phyloP scores from a whole-genome alignment of 2,888 invertebrate genomes.

The Dendrolimus houi region DNA sequence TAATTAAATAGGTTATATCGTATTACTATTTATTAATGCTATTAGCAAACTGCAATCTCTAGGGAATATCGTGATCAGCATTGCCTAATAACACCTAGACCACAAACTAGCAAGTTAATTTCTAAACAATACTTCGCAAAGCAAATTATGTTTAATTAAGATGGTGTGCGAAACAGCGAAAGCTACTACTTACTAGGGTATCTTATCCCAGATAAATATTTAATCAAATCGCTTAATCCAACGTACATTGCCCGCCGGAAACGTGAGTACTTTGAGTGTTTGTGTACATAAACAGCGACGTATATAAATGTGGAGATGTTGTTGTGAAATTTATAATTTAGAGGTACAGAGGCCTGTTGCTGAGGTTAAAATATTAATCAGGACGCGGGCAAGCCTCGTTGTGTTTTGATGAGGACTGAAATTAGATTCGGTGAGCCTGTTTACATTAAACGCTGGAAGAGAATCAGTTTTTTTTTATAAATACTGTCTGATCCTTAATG shows the following conservation, averaged over 20 bases:
- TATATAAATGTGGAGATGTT: not conserved
- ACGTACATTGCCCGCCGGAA: not conserved
- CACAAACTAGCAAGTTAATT: not conserved
- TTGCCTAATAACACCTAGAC: not conserved
- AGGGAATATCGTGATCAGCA: not conserved
- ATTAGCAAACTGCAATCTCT: too few relatives aligned
- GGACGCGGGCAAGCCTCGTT: constrained; percentile 19
- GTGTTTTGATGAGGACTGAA: constrained; percentile 28
- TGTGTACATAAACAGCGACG: not conserved
- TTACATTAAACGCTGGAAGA: constrained; percentile 10
- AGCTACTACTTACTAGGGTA: not conserved
- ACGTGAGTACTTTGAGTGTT: constrained; percentile 4
- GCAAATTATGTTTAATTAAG: constrained; percentile 1
- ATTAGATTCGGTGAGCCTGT: constrained; percentile 30
- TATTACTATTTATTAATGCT: too few relatives aligned
- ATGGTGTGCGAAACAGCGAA: not conserved
- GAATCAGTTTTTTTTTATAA: not conserved
- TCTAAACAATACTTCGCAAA: not conserved
- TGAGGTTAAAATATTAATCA: constrained; percentile 30
- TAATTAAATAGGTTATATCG: too few relatives aligned
- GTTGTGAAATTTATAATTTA: constrained; percentile 6
- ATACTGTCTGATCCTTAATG: too few relatives aligned
- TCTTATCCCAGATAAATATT: not conserved
- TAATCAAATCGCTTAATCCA: not conserved
- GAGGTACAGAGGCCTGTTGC: constrained; percentile 15